Evolutionary conservation across 2,113 vertebrate species (phyloP).

Genomic region (Xiphorhynchus elegans): DNA sequence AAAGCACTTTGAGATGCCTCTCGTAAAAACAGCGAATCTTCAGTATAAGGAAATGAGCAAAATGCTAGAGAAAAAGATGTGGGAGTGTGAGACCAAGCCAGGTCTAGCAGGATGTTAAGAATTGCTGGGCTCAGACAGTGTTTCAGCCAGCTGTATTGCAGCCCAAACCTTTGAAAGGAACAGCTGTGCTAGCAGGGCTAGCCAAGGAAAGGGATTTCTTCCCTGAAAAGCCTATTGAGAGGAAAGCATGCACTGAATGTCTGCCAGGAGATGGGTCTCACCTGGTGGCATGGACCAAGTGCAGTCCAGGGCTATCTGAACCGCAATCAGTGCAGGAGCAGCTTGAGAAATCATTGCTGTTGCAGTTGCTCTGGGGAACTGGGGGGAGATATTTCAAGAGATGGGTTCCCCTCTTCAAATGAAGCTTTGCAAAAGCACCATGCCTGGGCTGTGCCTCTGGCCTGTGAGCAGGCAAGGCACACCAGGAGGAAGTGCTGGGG

Average conservation of each 20-base stretch:
- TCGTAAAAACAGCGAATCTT: not conserved
- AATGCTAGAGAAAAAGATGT: not conserved
- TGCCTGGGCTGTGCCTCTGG: not conserved
- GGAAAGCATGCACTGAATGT: not conserved
- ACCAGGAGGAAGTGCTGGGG: conserved; percentile 5
- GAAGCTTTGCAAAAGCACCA: not conserved
- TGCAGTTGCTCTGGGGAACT: not conserved
- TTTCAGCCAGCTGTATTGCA: not conserved
- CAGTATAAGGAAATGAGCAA: not conserved
- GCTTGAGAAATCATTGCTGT: fast-evolving
- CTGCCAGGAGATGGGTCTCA: not conserved
- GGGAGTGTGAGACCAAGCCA: not conserved
- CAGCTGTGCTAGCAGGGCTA: not conserved
- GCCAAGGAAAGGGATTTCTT: not conserved
- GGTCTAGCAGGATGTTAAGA: not conserved
- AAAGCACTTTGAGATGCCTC: not conserved
- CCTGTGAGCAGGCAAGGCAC: not conserved
- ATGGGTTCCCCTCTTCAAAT: not conserved
- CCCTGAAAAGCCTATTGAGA: not conserved
- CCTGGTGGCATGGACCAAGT: not conserved
- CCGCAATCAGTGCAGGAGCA: not conserved
- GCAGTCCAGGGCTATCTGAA: not conserved
- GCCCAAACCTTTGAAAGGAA: not conserved
- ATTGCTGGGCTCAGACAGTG: not conserved
- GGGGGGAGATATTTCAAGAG: not conserved